Percentiles rank a stretch among this genome's conserved stretches.
Evolutionary conservation across 2,888 invertebrate genomes (phyloP).

Genomic region (Caenorhabditis parvicauda): DNA sequence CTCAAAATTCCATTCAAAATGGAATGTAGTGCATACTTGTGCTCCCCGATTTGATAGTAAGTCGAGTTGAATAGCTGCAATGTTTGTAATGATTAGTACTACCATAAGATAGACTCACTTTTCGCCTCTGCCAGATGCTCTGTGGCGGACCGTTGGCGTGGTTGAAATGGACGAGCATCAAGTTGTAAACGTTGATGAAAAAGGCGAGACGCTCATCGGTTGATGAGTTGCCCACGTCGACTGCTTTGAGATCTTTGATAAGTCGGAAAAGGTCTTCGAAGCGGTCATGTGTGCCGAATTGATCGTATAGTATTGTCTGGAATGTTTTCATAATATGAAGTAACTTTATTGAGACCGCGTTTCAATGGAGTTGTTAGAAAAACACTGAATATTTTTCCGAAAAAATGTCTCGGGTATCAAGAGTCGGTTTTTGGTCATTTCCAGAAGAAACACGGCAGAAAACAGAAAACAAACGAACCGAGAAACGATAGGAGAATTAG

Average conservation of each 20-base stretch:
- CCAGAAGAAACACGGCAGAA: no score
- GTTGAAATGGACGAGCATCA: slow-evolving; percentile 66
- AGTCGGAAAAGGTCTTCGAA: slow-evolving; percentile 63
- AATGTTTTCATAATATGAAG: slow-evolving; percentile 4
- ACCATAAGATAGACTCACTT: slow-evolving; percentile 47
- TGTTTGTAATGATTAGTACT: not conserved
- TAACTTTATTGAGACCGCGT: not conserved
- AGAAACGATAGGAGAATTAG: no score
- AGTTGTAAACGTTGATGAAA: slow-evolving; percentile 67
- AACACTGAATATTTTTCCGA: not conserved
- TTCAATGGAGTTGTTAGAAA: no score
- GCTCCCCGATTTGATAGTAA: slow-evolving; percentile 66
- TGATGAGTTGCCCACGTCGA: slow-evolving; percentile 38
- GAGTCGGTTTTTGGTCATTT: no score
- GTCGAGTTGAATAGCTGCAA: slow-evolving; percentile 66
- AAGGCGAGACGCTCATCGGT: slow-evolving; percentile 64
- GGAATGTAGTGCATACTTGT: slow-evolving; percentile 66
- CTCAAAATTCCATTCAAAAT: slow-evolving; percentile 67
- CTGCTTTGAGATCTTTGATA: slow-evolving; percentile 63
- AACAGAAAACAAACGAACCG: no score
- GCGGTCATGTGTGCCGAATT: slow-evolving; percentile 62
- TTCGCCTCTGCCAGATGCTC: slow-evolving; percentile 65
- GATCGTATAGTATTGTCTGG: slow-evolving; percentile 64
- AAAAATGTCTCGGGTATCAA: no score
- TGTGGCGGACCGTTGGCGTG: slow-evolving; percentile 64